Evolutionary conservation across 2,888 invertebrate genomes (phyloP), one percentile per base, ranked within the genome.

Genomic region (Clepsis dumicolana): DNA sequence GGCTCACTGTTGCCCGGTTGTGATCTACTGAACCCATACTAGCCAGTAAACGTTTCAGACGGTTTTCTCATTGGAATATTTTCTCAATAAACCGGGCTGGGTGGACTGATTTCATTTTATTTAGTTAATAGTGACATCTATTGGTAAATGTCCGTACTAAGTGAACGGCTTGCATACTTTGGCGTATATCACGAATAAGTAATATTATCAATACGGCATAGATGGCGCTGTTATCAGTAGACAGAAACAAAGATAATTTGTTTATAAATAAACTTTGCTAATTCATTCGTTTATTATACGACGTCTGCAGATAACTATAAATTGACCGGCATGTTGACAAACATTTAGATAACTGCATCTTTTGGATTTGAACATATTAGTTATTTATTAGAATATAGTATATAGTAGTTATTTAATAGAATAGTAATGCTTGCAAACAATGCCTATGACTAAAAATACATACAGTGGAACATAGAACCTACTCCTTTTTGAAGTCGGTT

Each of bases 51-150:
- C 73, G 72, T 82, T 80, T 68, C 50, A 56, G 64, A 66, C 70
- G 64, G 12, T 77, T 73, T 68, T 83, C 82, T 88, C 90, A 86
- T 90, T 89, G 89, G 89, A 90, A 88, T 89, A 84, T 83, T 85
- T 80, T 74, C 64, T 72, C 14, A 68, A 62, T 66, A 72, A 61
- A 70, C 74, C 70, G 71, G 76, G 77, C 62, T 59, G 74, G 75
- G 83, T 85, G 83, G 84, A 82, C 89, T 88, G 92, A 77, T 89
- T 90, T 91, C 89, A 87, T 84, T 85, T 75, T 75, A 75, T 79
- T 82, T 76, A 65, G 38, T 71, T 75, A 86, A 76, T 79, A 91
- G 91, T 88, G 93, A 89, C 93, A 92, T 93, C 91, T 93, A 77
- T 89, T 83, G 80, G 70, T 60, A 35, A 67, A 62, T 48, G 57